Base-by-base conservation (phyloP, 92 coral and sea anemone species). In the Parazoanthus darwini region DNA sequence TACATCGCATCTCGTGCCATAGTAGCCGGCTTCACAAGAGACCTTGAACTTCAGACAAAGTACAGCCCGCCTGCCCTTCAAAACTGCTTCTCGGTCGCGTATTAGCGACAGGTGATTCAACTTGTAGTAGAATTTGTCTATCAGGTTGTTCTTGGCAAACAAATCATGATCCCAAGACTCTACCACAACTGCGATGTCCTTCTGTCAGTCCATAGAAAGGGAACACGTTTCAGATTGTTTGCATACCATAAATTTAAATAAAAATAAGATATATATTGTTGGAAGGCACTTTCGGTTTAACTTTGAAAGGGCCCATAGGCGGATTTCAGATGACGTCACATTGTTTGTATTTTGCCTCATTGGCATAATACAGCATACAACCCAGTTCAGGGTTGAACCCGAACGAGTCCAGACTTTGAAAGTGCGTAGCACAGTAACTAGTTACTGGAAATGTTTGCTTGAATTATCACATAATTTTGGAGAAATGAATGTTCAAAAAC, bases 111-210 rank as follows among this genome's bases (percentile, higher is more conserved):
- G 74, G 8, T 63, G 78, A 44, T 72, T 85, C 88, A 89, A 43
- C 6, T 78, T 86, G 85, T 42, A 26, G 44, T 88, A 85, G 37
- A 92, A 79, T 78, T 80, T 89, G 85, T 92, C 94, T 3, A 92
- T 88, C 54, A 92, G 86, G 75, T 89, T 89, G 82, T 86, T 88
- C 44, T 77, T 63, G 36, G 88, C 86, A 43, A 91, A 78, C 70
- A 36, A 51, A 70, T 92, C 90, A 42, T 82, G 74, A 79, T 92
- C 92, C 94, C 94, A 92, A 4, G 88, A 79, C 74, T 92, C 94
- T 5, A 92, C 91, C 56, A 83, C 87, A 44, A 83, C 65, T 42
- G 77, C 87, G 36, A 83, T 43, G 87, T 26, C 78, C 18, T 33
- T 29, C 87, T 83, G 78, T 68, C 14, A 70, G 56, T 8, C 23